Base-by-base conservation (phyloP, 1,140 invertebrate species). In the Papilio polyxenes region DNA sequence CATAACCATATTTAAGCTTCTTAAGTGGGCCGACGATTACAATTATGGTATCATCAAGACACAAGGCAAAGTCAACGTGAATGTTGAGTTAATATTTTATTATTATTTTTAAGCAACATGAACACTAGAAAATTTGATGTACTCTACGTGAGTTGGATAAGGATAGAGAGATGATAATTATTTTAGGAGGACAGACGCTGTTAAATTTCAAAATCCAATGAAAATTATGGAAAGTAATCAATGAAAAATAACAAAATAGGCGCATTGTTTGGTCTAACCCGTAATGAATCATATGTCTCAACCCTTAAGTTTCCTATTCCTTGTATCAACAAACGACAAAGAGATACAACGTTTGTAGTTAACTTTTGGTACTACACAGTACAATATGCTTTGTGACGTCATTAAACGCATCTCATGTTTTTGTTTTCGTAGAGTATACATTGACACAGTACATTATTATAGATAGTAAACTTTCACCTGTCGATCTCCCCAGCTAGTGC, bases 1-100 rank as follows among this genome's bases (percentile, higher is more conserved):
- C 65, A 72, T 72, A 72, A 72, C 65, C 65, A 72, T 72, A 37
- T 72, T 37, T 37, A 72, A 37, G 13, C 65, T 65, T 23, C 13
- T 72, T 17, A 72, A 72, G 65, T 72, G 65, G 31, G 65, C 65
- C 65, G 65, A 72, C 65, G 31, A 7, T 72, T 17, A 15, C 13
- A 72, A 72, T 72, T 72, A 37, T 72, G 65, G 65, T 72, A 72
- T 72, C 6, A 72, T 72, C n/a, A 59, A 15, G 37, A 40, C 4
- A 17, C 65, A 37, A 72, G 11, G 11, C 62, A 31, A 23, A 37
- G 11, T 3, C 31, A 40, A 72, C 7, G 4, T 72, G 2, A 37
- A 72, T n/a, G 8, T 59, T 20, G n/a, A 59, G n/a, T 3, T 9
- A 51, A 51, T 20, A 59, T 59, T 56, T 59, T 20, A 20, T n/a